phyloP scores from a whole-genome alignment of 2,888 invertebrate genomes.

The Rapana venosa region DNA sequence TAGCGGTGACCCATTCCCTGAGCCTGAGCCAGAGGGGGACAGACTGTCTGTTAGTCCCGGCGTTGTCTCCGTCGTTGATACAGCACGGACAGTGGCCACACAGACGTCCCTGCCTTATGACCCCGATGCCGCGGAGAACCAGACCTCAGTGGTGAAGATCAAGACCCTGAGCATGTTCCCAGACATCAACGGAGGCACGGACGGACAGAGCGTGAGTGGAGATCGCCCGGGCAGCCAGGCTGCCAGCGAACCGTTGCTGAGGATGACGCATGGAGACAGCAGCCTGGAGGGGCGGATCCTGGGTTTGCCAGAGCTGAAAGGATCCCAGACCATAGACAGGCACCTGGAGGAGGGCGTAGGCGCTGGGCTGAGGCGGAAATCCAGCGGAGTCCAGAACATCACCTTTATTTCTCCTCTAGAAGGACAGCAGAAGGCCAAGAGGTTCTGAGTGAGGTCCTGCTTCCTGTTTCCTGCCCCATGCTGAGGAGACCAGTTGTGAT shows the following conservation, averaged over 20 bases:
- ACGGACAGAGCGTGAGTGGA: not conserved
- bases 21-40: not conserved
- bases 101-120: slow-evolving; percentile 28
- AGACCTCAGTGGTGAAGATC: not conserved
- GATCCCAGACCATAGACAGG: not conserved
- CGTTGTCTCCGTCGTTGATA: not conserved
- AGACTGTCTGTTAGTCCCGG: not conserved
- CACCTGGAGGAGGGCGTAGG: not conserved
- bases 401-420: slow-evolving; percentile 41
- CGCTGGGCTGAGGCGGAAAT: not conserved
- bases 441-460: not conserved
- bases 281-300: not conserved
- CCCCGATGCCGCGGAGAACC: not conserved
- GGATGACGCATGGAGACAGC: not conserved
- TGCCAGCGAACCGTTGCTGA: slow-evolving; percentile 9
- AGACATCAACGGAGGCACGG: slow-evolving; percentile 1
- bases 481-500: too few species aligned
- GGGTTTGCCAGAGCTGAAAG: not conserved
- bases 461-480: not conserved
- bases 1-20: not conserved
- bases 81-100: slow-evolving; percentile 20
- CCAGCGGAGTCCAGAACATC: slow-evolving; percentile 23
- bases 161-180: slow-evolving; percentile 37
- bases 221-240: not conserved
- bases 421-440: slow-evolving; percentile 39